Base-by-base conservation (phyloP, 1,140 invertebrate species). In the Kradibia gibbosae region DNA sequence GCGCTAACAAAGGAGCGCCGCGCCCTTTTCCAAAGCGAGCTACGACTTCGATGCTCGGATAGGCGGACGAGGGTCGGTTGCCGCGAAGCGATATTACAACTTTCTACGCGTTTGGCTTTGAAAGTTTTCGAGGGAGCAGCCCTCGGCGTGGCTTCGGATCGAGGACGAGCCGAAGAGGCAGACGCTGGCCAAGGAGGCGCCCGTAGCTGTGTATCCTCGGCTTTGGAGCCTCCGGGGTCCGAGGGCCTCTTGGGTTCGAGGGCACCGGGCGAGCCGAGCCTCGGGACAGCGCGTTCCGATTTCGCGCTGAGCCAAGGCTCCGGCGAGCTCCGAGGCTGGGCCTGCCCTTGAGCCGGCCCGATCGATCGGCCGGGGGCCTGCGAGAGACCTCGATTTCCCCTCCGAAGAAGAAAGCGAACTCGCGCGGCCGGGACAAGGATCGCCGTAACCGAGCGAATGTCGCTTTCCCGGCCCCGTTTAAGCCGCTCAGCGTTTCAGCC, bases 401-500 rank as follows among this genome's bases (percentile, higher is more conserved):
- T 31, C 45, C 25, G 74, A 34, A 42, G 72, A 25, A 50, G 67
- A 75, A 39, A 70, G 76, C 78, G 73, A 73, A 67, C 53, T 39
- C 67, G 36, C 0, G 74, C 67, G 53, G 65, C 75, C 31, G 1
- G 60, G 67, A 53, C 77, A 70, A 42, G 15, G 17, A 39, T 71
- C 39, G 39, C 39, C 39, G 81, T 82, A 80, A 84, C 82, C 57
- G 85, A 78, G 17, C 71, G 83, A 74, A 83, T 74, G 83, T 86
- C 85, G 85, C 85, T 85, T 85, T 86, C 85, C 85, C 84, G 85
- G 81, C 17, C 82, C 82, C 70, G 84, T 84, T 81, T 83, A 80
- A 83, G 25, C 57, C 73, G 73, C 42, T 73, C 71, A 17, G 34
- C 62, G n/a, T 71, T n/a, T n/a, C n/a, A n/a, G n/a, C 42, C 42